phyloP scores from a whole-genome alignment of 1,140 invertebrate species.

The Eulimnadia texana region DNA sequence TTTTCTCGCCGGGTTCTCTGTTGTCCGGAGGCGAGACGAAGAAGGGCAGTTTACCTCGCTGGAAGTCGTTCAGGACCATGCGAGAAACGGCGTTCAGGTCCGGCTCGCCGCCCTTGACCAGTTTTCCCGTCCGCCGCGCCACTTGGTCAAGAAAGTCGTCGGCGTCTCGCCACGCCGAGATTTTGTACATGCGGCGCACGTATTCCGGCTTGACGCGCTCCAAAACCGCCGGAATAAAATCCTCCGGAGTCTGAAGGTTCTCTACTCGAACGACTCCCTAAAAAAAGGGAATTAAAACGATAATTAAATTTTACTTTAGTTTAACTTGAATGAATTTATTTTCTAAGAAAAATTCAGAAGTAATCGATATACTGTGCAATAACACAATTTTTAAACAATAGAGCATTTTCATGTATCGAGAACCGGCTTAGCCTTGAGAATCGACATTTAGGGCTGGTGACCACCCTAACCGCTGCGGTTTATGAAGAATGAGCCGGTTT shows the following conservation, averaged over 20 bases:
- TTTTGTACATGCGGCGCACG: conserved; percentile 78
- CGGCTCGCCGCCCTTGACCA: conserved; percentile 91
- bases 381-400: no score
- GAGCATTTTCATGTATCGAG: no score
- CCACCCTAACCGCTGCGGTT: no score
- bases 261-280: conserved; percentile 84
- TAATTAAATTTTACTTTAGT: not conserved
- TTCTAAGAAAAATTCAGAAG: not conserved
- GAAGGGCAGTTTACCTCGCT: conserved; percentile 90
- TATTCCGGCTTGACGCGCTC: conserved; percentile 81
- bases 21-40: conserved; percentile 61
- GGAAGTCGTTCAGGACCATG: conserved; percentile 98
- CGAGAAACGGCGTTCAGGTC: conserved; percentile 74
- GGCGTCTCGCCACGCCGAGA: conserved; percentile 57
- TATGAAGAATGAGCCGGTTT: no score
- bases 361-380: no score
- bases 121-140: conserved; percentile 67
- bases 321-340: not conserved
- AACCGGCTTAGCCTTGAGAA: no score
- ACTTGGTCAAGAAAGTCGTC: conserved; percentile 88
- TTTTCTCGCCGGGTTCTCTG: not conserved
- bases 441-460: no score
- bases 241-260: conserved; percentile 82
- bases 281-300: conserved; percentile 11
- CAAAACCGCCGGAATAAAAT: conserved; percentile 78